Percentiles rank a stretch among this genome's conserved stretches.
phyloP scores from a whole-genome alignment of 2,113 vertebrate species.

The Sakesphorus luctuosus region DNA sequence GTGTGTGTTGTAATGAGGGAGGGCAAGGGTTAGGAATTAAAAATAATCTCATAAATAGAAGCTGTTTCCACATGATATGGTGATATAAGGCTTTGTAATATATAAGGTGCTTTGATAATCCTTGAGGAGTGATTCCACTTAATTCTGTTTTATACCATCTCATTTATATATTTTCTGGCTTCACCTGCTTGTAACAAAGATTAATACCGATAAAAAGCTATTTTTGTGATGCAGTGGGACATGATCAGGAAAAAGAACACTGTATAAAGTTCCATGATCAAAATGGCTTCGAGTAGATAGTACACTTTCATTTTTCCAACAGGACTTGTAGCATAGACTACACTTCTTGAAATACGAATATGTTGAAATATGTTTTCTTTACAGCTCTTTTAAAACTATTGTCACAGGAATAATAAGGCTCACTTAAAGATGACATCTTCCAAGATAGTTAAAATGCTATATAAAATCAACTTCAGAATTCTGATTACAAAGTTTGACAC shows the following conservation, averaged over 20 bases:
- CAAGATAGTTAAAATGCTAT: neutral
- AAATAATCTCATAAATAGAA: neutral
- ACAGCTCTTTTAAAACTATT: neutral
- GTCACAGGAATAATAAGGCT: neutral
- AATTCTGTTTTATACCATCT: neutral
- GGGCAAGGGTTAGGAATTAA: neutral
- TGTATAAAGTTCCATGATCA: neutral
- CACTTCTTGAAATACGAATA: neutral
- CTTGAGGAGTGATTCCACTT: neutral
- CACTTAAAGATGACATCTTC: neutral
- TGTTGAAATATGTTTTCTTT: neutral
- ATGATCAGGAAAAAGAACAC: neutral
- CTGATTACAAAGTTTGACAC: neutral
- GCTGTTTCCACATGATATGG: neutral
- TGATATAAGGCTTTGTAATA: neutral
- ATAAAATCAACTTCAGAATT: neutral
- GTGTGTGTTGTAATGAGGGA: neutral
- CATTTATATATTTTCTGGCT: neutral
- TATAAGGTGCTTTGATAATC: neutral
- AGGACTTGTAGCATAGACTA: neutral
- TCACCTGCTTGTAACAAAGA: neutral
- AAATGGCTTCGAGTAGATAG: neutral
- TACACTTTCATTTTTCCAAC: neutral
- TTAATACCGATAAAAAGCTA: neutral
- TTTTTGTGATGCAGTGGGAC: neutral